phyloP scores from a whole-genome alignment of 2,113 vertebrate genomes.

The Psilopsiagon aymara region DNA sequence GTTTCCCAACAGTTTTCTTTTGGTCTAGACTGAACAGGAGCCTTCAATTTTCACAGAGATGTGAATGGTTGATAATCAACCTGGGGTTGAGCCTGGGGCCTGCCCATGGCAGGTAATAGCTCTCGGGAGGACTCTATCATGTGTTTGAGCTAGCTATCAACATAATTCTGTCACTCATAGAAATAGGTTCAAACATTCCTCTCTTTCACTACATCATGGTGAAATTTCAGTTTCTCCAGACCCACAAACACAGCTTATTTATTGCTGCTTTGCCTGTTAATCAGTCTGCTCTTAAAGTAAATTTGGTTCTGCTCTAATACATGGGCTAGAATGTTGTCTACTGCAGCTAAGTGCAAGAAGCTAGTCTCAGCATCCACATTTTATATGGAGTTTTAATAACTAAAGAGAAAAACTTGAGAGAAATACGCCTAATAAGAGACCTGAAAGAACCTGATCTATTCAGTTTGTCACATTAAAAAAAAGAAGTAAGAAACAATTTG shows the following conservation, averaged over 20 bases:
- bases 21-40: slow-evolving; percentile 48
- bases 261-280: slow-evolving; percentile 21
- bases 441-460: not conserved
- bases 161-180: slow-evolving; percentile 40
- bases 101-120: not conserved
- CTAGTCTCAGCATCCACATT: not conserved
- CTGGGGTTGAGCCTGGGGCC: not conserved
- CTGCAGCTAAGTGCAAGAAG: not conserved
- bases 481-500: not conserved
- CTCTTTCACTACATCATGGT: not conserved
- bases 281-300: not conserved
- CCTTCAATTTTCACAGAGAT: slow-evolving; percentile 23
- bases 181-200: slow-evolving; percentile 20
- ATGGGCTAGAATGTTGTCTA: not conserved
- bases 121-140: not conserved
- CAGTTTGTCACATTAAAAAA: not conserved
- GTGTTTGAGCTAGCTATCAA: not conserved
- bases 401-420: not conserved
- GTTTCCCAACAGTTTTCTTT: slow-evolving; percentile 53
- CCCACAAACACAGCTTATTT: slow-evolving; percentile 7
- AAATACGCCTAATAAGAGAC: not conserved
- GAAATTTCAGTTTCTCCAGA: slow-evolving; percentile 45
- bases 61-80: not conserved
- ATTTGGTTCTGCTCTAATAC: not conserved
- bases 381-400: not conserved